phyloP scores from a whole-genome alignment of 2,888 invertebrate genomes.

The Leuctra nigra region DNA sequence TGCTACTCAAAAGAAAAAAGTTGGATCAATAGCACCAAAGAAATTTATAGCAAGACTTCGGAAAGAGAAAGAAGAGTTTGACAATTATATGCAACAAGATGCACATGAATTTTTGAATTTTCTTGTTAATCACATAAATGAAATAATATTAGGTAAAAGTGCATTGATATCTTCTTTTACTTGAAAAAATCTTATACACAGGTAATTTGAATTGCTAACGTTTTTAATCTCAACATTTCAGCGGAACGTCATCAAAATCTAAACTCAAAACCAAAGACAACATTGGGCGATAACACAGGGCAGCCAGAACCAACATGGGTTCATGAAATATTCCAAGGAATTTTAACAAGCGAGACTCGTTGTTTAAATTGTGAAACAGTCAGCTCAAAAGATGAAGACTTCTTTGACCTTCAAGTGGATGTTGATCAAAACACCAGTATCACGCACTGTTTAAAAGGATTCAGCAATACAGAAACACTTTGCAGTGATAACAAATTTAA shows the following conservation, averaged over 20 bases:
- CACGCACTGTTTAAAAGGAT: slow-evolving; percentile 95
- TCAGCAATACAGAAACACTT: slow-evolving; percentile 96
- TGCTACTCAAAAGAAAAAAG: slow-evolving; percentile 99
- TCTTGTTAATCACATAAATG: slow-evolving; percentile 96
- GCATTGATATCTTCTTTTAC: no score
- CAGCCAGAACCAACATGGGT: slow-evolving; percentile 94
- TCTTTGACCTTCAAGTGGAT: slow-evolving; percentile 97
- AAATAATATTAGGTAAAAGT: slow-evolving; percentile 82
- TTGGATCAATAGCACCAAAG: slow-evolving; percentile 98
- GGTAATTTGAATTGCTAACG: no score
- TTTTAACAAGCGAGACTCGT: slow-evolving; percentile 96
- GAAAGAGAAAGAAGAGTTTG: slow-evolving; percentile 99
- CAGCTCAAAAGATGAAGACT: slow-evolving; percentile 98
- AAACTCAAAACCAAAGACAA: slow-evolving; percentile 49
- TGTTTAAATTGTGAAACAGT: slow-evolving; percentile 99
- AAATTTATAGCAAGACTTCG: slow-evolving; percentile 97
- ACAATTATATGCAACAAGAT: slow-evolving; percentile 99
- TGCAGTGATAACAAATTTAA: slow-evolving; percentile 99
- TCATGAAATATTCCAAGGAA: slow-evolving; percentile 99
- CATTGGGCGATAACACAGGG: slow-evolving; percentile 47
- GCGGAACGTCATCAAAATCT: slow-evolving; percentile 71
- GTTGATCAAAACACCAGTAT: slow-evolving; percentile 99
- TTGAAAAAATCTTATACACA: no score
- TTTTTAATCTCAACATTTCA: slow-evolving; percentile 40
- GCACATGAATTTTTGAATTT: slow-evolving; percentile 99